Evolutionary conservation across 2,797 vertebrate genomes (phyloP).

Genomic region (Manis javanica): DNA sequence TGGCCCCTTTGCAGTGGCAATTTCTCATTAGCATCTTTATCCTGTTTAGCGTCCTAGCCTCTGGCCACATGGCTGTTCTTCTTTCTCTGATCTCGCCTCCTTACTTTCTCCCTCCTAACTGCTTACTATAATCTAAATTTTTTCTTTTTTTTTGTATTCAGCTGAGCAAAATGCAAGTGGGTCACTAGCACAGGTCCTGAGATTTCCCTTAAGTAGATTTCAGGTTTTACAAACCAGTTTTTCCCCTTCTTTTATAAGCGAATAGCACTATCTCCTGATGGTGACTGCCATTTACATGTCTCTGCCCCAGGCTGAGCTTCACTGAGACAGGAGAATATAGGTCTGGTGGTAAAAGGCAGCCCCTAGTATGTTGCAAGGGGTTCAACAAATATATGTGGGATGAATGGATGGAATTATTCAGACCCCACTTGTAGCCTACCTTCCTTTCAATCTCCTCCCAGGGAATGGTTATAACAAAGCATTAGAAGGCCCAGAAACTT

Average conservation of each 20-base stretch:
- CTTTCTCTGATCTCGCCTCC: neutral
- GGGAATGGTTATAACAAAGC: neutral
- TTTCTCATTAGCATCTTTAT: neutral
- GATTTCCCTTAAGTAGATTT: neutral
- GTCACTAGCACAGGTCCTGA: neutral
- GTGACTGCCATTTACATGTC: neutral
- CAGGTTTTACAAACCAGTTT: constrained; percentile 3
- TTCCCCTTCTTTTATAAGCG: neutral
- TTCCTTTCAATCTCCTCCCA: neutral
- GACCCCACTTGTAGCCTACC: neutral
- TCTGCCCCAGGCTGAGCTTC: neutral
- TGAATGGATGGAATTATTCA: neutral
- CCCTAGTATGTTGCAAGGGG: neutral
- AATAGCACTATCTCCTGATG: neutral
- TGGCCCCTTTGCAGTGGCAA: neutral
- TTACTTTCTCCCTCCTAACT: neutral
- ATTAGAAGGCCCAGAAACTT: neutral
- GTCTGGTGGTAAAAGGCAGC: neutral
- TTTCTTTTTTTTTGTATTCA: neutral
- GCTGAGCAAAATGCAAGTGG: neutral
- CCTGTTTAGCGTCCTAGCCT: neutral
- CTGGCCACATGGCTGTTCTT: neutral
- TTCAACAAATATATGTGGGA: neutral
- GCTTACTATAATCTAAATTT: neutral
- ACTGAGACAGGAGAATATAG: neutral